Conservation (phyloP, 2,888 invertebrate species). For the Nymphalis polychloros region DNA sequence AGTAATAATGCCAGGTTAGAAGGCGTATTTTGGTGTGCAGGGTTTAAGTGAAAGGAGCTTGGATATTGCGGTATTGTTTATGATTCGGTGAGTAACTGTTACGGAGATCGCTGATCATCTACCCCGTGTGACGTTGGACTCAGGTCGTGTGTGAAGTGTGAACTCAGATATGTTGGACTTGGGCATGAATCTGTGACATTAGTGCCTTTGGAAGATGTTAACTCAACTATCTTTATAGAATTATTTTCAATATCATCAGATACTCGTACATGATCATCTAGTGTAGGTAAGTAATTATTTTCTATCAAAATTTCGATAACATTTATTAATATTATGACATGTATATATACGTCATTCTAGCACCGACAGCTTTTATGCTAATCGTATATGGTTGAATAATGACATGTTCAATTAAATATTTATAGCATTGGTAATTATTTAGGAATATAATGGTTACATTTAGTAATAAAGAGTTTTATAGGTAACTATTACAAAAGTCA, state of each 20-base stretch:
- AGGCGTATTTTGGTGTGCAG: slow-evolving; percentile 57
- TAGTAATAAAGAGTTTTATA: too few relatives aligned
- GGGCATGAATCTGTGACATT: slow-evolving; percentile 11
- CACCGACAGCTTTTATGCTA: too few relatives aligned
- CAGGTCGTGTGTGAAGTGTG: not conserved
- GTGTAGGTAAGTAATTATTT: slow-evolving; percentile 37
- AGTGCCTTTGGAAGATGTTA: slow-evolving; percentile 17
- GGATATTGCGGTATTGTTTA: slow-evolving; percentile 51
- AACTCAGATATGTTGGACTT: not conserved
- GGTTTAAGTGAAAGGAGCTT: slow-evolving; percentile 71
- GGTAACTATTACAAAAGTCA: too few relatives aligned
- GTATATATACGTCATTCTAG: too few relatives aligned
- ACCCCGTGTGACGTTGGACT: slow-evolving; percentile 18
- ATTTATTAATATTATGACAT: too few relatives aligned
- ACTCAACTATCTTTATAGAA: not conserved
- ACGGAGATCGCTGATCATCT: slow-evolving; percentile 30
- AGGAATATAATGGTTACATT: too few relatives aligned
- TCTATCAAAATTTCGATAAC: not conserved
- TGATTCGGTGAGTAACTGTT: slow-evolving; percentile 53
- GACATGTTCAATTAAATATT: too few relatives aligned
- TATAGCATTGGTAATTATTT: too few relatives aligned
- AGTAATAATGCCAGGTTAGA: slow-evolving; percentile 54
- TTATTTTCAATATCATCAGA: slow-evolving; percentile 9
- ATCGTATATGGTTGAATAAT: too few relatives aligned
- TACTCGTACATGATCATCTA: slow-evolving; percentile 41